These are phyloP conservation scores for Polymixis lichenea DNA, from an alignment of 2,888 invertebrate species.

Conservation along the genomic window DNA sequence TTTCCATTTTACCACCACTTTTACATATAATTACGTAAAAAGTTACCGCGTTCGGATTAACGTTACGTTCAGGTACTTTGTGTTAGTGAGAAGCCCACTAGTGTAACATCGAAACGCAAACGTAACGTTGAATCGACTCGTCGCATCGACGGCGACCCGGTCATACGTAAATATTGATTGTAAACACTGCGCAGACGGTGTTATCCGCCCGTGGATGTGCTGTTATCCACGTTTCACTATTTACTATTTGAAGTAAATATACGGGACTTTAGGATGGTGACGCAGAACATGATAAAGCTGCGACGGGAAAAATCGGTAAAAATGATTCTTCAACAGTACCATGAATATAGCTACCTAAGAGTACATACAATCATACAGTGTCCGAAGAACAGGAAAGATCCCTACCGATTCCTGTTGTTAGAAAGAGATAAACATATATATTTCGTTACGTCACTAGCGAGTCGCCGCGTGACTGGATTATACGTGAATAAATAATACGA, in stretches of 20 bases:
- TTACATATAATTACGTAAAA: not conserved
- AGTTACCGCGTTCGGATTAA: not conserved
- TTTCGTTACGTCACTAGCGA: no score
- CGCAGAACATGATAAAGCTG: not conserved
- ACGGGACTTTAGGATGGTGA: not conserved
- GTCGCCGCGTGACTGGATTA: no score
- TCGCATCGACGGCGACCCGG: conserved; percentile 7
- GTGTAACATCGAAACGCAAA: not conserved
- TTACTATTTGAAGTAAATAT: conserved; percentile 19
- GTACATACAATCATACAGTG: no score
- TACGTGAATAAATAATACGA: no score
- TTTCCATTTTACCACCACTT: not conserved
- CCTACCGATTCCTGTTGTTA: no score
- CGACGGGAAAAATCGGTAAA: not conserved
- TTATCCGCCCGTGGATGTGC: not conserved
- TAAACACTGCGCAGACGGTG: conserved; percentile 41
- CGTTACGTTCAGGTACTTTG: not conserved
- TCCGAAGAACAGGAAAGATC: no score
- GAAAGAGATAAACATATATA: no score
- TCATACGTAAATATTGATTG: conserved; percentile 53
- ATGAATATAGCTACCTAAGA: no score
- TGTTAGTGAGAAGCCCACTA: not conserved
- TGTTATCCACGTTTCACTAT: conserved; percentile 16
- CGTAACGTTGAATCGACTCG: not conserved
- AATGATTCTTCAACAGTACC: no score